Conservation (phyloP, 1,140 invertebrate species). For the honey bee (Apis mellifera) region Amel_HAv3.1 CM009935.2:10661501-10662000, state of each 20-base stretch:
- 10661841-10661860: slow-evolving; percentile 46
- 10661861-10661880: slow-evolving; percentile 28
- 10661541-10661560: slow-evolving; percentile 15
- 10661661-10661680: slow-evolving; percentile 46
- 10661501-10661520: too few species aligned
- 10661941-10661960: too few species aligned
- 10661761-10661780: slow-evolving; percentile 32
- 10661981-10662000: too few species aligned
- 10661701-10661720: background rate
- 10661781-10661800: slow-evolving; percentile 42
- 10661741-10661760: slow-evolving; percentile 40
- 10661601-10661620: slow-evolving; percentile 23
- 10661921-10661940: too few species aligned
- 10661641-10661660: slow-evolving; percentile 13
- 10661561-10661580: slow-evolving; percentile 23
- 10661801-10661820: slow-evolving; percentile 31
- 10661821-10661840: background rate
- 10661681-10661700: background rate
- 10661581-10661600: slow-evolving; percentile 20
- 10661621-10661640: slow-evolving; percentile 15
- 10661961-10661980: too few species aligned
- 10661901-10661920: background rate
- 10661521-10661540: slow-evolving; percentile 20
- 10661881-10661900: slow-evolving; percentile 36
- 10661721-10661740: background rate